Base-by-base conservation (phyloP, 2,888 invertebrate species). In the Platycnemis pennipes region DNA sequence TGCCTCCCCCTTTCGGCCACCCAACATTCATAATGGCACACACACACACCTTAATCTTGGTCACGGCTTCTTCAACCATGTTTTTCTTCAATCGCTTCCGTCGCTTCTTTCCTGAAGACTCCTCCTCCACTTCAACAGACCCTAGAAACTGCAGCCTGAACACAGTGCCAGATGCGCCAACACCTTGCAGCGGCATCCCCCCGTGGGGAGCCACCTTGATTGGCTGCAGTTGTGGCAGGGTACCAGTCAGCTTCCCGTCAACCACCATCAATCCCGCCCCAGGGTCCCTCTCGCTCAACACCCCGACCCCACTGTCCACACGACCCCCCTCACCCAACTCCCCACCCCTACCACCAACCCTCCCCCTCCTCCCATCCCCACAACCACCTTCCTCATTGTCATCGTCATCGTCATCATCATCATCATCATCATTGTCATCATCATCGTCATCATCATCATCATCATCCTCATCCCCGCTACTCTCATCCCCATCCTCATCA, bases 31-130 rank as follows among this genome's bases (percentile, higher is more conserved):
- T 45, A 45, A 31, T 16, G 49, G 42, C 69, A 94, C 94, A 91
- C 94, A 95, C 96, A 97, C 97, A 97, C 97, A 98, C 98, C 98
- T 98, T 98, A 96, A 98, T 98, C 97, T 98, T 98, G 97, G 98
- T 98, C 97, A 98, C 98, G 96, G 98, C 98, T 96, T 98, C 98
- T 97, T 98, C 98, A 96, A 98, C 98, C 98, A 98, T 98, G 97
- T 98, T 98, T 97, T 98, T 98, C 98, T 98, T 98, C 97, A 97
- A 98, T 96, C 98, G 97, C 96, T 97, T 98, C 96, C 98, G 98
- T 96, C 98, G 97, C 96, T 98, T 97, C 95, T 98, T 97, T 95
- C 97, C 96, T 96, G 97, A 97, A 96, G 97, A 97, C 97, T 98
- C 98, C 97, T 98, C 98, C 96, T 98, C 98, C 96, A 98, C 98